phyloP scores from a whole-genome alignment of 37 sponge, comb jelly and placozoan species.

The Amphimedon queenslandica region DNA sequence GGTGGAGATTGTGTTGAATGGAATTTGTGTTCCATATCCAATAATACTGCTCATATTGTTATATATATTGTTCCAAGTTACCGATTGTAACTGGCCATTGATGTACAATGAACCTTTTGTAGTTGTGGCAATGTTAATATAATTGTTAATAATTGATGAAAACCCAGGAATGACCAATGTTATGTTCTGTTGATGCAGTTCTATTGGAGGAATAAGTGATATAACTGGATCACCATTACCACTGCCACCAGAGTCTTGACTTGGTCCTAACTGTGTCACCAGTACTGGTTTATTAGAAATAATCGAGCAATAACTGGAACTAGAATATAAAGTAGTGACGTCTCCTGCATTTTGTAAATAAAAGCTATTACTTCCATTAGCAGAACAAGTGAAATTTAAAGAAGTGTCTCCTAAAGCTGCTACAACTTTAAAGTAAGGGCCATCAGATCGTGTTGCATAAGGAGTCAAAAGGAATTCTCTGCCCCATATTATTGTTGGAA shows the following conservation, averaged over 20 bases:
- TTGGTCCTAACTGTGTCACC: neutral
- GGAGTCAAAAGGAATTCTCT: slow-evolving; percentile 7
- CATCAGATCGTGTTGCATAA: neutral
- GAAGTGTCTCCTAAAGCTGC: neutral
- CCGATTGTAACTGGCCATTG: neutral
- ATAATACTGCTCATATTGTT: neutral
- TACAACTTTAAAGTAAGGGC: neutral
- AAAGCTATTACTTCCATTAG: no score
- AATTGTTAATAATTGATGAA: neutral
- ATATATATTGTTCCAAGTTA: neutral
- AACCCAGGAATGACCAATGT: neutral
- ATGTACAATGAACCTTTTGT: neutral
- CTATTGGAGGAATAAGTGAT: slow-evolving; percentile 9
- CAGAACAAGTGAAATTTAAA: neutral
- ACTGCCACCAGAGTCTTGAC: neutral
- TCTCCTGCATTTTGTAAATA: neutral
- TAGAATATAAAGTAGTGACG: neutral
- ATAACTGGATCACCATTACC: slow-evolving; percentile 12
- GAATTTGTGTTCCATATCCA: neutral
- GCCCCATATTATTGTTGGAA: slow-evolving; percentile 8
- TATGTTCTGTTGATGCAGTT: neutral
- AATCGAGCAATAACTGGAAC: slow-evolving; percentile 4
- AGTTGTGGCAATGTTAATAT: neutral
- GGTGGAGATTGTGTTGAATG: no score
- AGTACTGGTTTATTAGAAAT: slow-evolving; percentile 3